Percentiles rank a stretch among this genome's conserved stretches.
These are phyloP conservation scores for Eueremaeus valkanovi DNA, from an alignment of 2,888 invertebrate genomes.

Conservation along the genomic window DNA sequence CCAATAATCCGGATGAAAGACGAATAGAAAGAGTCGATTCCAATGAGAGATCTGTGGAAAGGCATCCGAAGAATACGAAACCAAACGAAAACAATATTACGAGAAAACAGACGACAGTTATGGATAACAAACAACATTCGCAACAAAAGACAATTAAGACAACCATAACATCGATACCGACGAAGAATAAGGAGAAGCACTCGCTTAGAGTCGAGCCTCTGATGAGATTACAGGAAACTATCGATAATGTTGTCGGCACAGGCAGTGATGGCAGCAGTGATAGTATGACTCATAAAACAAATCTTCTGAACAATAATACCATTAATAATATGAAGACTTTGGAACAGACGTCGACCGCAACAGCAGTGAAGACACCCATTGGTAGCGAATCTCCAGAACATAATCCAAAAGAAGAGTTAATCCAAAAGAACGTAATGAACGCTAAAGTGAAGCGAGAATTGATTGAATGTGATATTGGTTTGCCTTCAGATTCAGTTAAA, in stretches of 20 bases:
- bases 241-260: background rate
- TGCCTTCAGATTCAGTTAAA: slow-evolving; percentile 18
- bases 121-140: background rate
- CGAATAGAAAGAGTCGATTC: background rate
- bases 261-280: background rate
- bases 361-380: background rate
- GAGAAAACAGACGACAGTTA: background rate
- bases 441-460: slow-evolving; percentile 3
- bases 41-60: background rate
- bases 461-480: slow-evolving; percentile 32
- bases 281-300: no score
- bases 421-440: background rate
- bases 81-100: background rate
- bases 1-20: background rate
- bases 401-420: background rate
- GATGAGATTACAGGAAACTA: background rate
- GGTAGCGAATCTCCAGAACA: background rate
- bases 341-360: background rate
- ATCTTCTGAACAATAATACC: no score
- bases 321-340: background rate
- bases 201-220: slow-evolving; percentile 18
- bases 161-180: background rate
- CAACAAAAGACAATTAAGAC: background rate
- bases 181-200: slow-evolving; percentile 8
- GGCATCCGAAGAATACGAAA: background rate